Evolutionary conservation across 2,888 invertebrate genomes (phyloP), one percentile per base, ranked within the genome.

Genomic region (Geophilus truncorum): DNA sequence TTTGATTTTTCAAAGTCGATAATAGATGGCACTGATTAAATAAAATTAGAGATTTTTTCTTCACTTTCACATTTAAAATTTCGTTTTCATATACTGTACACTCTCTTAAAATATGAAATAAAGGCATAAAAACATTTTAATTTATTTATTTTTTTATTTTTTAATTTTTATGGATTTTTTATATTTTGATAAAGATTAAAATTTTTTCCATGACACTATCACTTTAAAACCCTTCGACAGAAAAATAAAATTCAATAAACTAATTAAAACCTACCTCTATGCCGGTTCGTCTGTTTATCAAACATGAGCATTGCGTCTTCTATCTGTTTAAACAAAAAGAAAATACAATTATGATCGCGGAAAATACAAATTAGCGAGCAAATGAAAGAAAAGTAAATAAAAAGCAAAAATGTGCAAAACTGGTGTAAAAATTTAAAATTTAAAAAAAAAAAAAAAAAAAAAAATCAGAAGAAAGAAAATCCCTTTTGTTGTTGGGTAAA

Each of bases 241-340:
- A n/a, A n/a, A n/a, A n/a, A n/a, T n/a, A 40, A 40, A 40, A 40
- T 40, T 1, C 4, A 62, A 62, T 62, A 62, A 23, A 62, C 21
- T 23, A 62, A 62, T 23, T 23, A 62, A 21, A 23, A 23, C 23
- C 83, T 85, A 90, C 90, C 90, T 94, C 99, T 94, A 91, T 99
- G 99, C 90, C 99, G 94, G 91, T 98, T 98, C 88, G 99, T 99
- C 89, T 98, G 97, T 92, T 99, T 99, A 90, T 99, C 99, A 90
- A 98, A 99, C 99, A 99, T 99, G 88, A 99, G 92, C 98, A 99
- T 99, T 86, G 98, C 98, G 89, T 98, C 98, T 90, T 98, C 97
- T 88, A 98, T 97, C 97, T 97, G 94, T 83, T 95, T 94, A 70
- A 70, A 80, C 28, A 82, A 82, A 82, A 78, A 88, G 89, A 90